These are phyloP conservation scores for Oophaga pumilio DNA, from an alignment of 2,113 vertebrate species.

Conservation along the genomic window DNA sequence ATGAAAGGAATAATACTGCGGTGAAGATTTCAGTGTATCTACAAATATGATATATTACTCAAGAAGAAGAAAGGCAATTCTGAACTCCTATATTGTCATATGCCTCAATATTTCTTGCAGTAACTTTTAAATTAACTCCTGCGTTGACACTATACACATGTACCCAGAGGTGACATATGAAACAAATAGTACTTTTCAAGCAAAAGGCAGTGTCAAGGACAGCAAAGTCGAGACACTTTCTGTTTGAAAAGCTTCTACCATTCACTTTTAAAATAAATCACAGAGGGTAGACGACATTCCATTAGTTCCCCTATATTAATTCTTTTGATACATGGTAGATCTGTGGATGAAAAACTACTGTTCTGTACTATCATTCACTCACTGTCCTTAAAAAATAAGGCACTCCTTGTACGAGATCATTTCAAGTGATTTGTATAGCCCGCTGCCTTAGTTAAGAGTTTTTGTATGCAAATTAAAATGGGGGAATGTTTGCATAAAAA, in stretches of 20 bases:
- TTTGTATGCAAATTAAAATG: constrained; percentile 43
- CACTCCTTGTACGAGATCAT: constrained; percentile 44
- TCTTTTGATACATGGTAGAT: constrained; percentile 55
- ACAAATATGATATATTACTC: constrained; percentile 39
- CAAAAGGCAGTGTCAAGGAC: constrained; percentile 55
- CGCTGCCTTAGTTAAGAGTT: constrained; percentile 19
- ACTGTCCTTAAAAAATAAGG: constrained; percentile 50
- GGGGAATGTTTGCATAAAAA: constrained; percentile 13
- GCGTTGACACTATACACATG: constrained; percentile 52
- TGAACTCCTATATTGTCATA: constrained; percentile 45
- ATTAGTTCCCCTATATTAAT: constrained; percentile 57
- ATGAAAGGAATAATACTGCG: not conserved
- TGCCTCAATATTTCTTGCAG: constrained; percentile 48
- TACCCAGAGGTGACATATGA: constrained; percentile 54
- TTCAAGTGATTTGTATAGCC: constrained; percentile 43
- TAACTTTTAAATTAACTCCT: constrained; percentile 57
- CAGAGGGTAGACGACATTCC: constrained; percentile 39
- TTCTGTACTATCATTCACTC: constrained; percentile 50
- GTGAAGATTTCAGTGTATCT: constrained; percentile 12
- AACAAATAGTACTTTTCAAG: constrained; percentile 53
- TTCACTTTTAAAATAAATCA: constrained; percentile 56
- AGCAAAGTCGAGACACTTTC: constrained; percentile 40
- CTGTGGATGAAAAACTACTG: constrained; percentile 48
- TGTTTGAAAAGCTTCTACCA: constrained; percentile 47
- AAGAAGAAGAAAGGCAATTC: constrained; percentile 38